Percentiles rank a stretch among this genome's conserved stretches.
phyloP scores from a whole-genome alignment of 92 coral and sea anemone species.

The Galaxea fascicularis region DNA sequence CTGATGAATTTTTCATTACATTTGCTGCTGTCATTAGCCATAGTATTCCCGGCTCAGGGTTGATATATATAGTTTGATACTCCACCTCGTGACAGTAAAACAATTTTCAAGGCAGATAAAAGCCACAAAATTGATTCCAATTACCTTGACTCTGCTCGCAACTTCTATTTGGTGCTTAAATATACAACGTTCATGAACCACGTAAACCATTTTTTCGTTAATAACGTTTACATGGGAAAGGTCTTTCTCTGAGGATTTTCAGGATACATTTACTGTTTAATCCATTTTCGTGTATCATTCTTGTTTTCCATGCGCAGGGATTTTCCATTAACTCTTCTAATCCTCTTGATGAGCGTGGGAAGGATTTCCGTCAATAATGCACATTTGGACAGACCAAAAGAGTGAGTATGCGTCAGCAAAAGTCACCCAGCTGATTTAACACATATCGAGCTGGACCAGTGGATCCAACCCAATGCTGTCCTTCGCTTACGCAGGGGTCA shows the following conservation, averaged over 20 bases:
- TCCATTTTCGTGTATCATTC: background rate
- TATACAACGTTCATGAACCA: background rate
- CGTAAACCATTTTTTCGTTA: background rate
- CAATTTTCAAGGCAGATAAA: slow-evolving; percentile 5
- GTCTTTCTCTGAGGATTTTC: background rate
- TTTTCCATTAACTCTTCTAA: background rate
- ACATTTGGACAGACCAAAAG: background rate
- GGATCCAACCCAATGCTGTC: slow-evolving; percentile 1
- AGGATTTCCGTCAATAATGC: background rate
- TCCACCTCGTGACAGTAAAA: background rate
- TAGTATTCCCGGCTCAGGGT: background rate
- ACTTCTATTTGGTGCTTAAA: background rate
- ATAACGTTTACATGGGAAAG: too few species aligned
- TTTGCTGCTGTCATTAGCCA: background rate
- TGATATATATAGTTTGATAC: background rate
- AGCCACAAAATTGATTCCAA: background rate
- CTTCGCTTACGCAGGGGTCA: background rate
- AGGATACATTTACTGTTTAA: background rate
- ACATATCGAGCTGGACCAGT: background rate
- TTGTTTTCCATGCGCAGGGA: slow-evolving; percentile 1
- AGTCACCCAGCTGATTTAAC: background rate
- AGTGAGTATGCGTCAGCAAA: slow-evolving; percentile 28
- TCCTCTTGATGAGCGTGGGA: background rate
- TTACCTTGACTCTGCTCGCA: background rate
- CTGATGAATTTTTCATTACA: slow-evolving; percentile 25